These are phyloP conservation scores for Myiagra hebetior DNA, from an alignment of 2,113 vertebrate species.

Conservation along the genomic window DNA sequence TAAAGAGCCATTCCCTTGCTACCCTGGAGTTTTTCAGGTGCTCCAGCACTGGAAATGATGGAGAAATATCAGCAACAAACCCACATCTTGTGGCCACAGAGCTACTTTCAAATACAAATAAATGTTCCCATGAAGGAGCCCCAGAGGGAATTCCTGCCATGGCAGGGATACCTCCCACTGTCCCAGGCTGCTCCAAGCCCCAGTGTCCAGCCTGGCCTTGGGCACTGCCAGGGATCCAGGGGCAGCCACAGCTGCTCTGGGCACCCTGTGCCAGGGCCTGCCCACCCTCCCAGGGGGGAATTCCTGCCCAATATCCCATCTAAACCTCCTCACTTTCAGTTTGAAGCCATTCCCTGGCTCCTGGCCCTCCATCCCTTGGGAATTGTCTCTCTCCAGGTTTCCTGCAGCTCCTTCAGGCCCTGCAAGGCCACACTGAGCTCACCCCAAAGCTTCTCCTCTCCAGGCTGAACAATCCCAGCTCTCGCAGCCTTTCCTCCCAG, in stretches of 20 bases:
- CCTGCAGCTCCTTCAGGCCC: background rate
- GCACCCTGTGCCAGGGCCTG: background rate
- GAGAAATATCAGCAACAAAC: background rate
- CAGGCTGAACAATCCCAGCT: background rate
- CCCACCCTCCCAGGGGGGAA: accelerated
- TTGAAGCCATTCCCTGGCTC: background rate
- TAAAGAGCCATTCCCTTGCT: background rate
- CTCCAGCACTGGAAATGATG: background rate
- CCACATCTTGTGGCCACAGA: background rate
- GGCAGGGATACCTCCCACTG: background rate
- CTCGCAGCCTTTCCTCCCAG: background rate
- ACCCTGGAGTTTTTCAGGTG: background rate
- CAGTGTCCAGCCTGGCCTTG: background rate
- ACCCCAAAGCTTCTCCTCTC: background rate
- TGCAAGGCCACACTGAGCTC: background rate
- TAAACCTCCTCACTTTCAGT: accelerated
- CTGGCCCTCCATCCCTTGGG: accelerated
- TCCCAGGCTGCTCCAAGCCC: background rate
- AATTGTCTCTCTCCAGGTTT: background rate
- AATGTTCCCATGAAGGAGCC: background rate
- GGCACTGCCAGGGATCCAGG: background rate
- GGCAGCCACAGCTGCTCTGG: background rate
- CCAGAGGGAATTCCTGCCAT: background rate
- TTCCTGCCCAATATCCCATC: accelerated
- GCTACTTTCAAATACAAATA: background rate